phyloP scores from a whole-genome alignment of 2,888 invertebrate species.

The Subacronicta megacephala region DNA sequence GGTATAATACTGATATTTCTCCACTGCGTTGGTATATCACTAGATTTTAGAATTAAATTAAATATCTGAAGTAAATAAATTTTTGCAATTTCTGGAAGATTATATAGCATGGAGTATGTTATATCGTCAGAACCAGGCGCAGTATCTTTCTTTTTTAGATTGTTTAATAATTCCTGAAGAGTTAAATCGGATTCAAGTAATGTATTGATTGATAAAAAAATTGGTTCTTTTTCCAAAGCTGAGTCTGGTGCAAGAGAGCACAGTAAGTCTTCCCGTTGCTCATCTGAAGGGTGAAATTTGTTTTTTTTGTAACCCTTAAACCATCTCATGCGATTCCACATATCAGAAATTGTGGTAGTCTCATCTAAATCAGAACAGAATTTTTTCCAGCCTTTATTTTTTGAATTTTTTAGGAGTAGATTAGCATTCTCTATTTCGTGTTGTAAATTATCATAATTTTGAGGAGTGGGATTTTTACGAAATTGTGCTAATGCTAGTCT shows the following conservation, averaged over 20 bases:
- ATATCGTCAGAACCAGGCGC: slow-evolving; percentile 27
- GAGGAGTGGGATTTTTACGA: slow-evolving; percentile 6
- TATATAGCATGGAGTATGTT: slow-evolving; percentile 31
- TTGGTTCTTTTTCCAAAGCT: slow-evolving; percentile 22
- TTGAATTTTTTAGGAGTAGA: not conserved
- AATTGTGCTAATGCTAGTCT: slow-evolving; percentile 6
- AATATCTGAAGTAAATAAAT: slow-evolving; percentile 13
- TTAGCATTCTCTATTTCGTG: not conserved
- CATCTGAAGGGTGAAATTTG: not conserved
- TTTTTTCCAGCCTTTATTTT: slow-evolving; percentile 2
- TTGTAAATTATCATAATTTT: not conserved
- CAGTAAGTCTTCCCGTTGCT: not conserved
- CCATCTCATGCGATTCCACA: slow-evolving; percentile 6
- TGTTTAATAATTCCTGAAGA: slow-evolving; percentile 18
- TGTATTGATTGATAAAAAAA: not conserved
- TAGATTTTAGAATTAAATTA: slow-evolving; percentile 13
- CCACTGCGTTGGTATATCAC: slow-evolving; percentile 22
- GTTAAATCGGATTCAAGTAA: slow-evolving; percentile 5
- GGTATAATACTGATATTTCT: slow-evolving; percentile 16
- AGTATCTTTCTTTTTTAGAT: slow-evolving; percentile 29
- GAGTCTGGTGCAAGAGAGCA: slow-evolving; percentile 10
- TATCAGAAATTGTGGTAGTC: not conserved
- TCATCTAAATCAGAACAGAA: slow-evolving; percentile 4
- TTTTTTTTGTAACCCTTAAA: slow-evolving; percentile 10
- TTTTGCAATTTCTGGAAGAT: slow-evolving; percentile 27